Conservation (phyloP, 1,140 invertebrate species). For the Drosophila triauraria region DNA sequence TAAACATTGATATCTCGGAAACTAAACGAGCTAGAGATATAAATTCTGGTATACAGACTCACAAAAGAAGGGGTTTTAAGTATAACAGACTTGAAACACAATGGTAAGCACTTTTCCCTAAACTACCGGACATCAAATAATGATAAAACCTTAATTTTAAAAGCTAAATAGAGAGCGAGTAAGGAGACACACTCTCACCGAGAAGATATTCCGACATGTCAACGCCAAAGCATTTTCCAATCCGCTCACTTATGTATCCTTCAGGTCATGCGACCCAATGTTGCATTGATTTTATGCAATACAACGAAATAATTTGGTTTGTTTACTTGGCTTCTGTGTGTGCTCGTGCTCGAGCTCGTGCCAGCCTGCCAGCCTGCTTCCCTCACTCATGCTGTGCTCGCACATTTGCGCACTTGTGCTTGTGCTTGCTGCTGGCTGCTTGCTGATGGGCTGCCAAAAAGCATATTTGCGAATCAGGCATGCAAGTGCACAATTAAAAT, state of each 20-base stretch:
- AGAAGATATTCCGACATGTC: not conserved
- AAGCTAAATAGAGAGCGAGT: no score
- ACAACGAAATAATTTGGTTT: slow-evolving; percentile 22
- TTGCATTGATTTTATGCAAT: slow-evolving; percentile 24
- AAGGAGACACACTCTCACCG: not conserved
- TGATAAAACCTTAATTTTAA: not conserved
- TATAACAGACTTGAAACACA: no score
- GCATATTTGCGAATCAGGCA: slow-evolving; percentile 24
- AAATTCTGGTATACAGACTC: no score
- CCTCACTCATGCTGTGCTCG: not conserved
- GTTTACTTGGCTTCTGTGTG: slow-evolving; percentile 21
- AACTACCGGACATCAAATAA: not conserved
- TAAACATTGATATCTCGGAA: no score
- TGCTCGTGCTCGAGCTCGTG: slow-evolving; percentile 2
- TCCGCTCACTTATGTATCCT: slow-evolving; percentile 19
- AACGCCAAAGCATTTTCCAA: not conserved
- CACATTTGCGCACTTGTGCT: slow-evolving; percentile 10
- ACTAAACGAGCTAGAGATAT: no score
- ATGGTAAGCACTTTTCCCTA: no score
- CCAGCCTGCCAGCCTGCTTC: not conserved
- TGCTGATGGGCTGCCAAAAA: slow-evolving; percentile 11
- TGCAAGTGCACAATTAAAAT: slow-evolving; percentile 24
- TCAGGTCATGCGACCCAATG: slow-evolving; percentile 14
- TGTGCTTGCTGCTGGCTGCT: slow-evolving; percentile 5
- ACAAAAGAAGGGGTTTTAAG: no score